Conservation (phyloP, 2,888 invertebrate genomes). For the Gastrophysa polygoni region DNA sequence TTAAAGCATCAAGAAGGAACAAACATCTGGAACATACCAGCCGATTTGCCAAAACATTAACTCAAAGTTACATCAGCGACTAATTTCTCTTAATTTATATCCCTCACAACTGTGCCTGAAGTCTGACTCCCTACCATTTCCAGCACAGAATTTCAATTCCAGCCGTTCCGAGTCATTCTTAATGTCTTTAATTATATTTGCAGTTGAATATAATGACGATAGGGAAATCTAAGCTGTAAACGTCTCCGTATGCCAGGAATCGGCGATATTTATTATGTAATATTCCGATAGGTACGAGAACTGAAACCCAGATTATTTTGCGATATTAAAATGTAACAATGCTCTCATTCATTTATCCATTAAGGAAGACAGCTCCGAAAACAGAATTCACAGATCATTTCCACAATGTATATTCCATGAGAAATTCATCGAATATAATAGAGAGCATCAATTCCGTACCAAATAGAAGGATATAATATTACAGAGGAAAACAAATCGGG, state of each 20-base stretch:
- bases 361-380: too few relatives aligned
- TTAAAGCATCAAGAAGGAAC: background rate
- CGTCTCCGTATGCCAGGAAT: conserved; percentile 1
- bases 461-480: too few relatives aligned
- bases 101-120: conserved; percentile 13
- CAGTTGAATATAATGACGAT: conserved; percentile 17
- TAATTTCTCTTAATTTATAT: conserved; percentile 15
- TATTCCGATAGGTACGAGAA: background rate
- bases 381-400: too few relatives aligned
- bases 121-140: conserved; percentile 13
- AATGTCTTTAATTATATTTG: conserved; percentile 17
- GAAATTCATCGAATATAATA: too few relatives aligned
- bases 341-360: too few relatives aligned
- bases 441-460: too few relatives aligned
- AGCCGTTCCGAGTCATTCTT: conserved; percentile 14
- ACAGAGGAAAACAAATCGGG: too few relatives aligned
- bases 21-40: conserved; percentile 8
- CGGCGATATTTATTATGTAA: background rate
- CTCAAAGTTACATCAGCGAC: conserved; percentile 13
- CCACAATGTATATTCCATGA: too few relatives aligned
- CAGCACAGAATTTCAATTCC: conserved; percentile 15
- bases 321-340: too few relatives aligned
- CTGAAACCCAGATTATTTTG: background rate
- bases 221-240: conserved; percentile 17
- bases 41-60: conserved; percentile 13